Percentiles rank a stretch among this genome's conserved stretches.
Evolutionary conservation across 2,888 invertebrate genomes (phyloP).

Genomic region (Caenorhabditis sp.): DNA sequence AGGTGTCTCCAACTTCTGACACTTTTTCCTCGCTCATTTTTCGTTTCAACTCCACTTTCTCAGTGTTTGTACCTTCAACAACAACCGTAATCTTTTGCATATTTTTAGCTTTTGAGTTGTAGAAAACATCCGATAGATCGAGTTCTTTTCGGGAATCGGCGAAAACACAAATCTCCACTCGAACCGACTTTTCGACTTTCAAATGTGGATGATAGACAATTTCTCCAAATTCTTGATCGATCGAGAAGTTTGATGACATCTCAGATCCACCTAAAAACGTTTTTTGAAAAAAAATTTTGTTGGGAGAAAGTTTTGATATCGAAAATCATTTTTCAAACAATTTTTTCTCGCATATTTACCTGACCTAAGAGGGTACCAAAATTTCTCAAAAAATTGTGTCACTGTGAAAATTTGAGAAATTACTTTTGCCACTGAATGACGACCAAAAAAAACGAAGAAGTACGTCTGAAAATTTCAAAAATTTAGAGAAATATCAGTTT

Average conservation of each 20-base stretch:
- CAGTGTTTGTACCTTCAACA: constrained; percentile 3
- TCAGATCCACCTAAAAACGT: constrained; percentile 10
- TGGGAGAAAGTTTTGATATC: too few species aligned
- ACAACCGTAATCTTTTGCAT: constrained; percentile 19
- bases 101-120: constrained; percentile 17
- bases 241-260: constrained; percentile 14
- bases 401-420: too few species aligned
- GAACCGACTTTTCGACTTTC: background rate
- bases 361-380: too few species aligned
- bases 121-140: constrained; percentile 26
- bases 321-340: too few species aligned
- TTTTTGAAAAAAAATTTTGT: too few species aligned
- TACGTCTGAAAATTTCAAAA: too few species aligned
- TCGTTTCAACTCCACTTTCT: background rate
- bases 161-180: constrained; percentile 23
- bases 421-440: too few species aligned
- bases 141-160: constrained; percentile 12
- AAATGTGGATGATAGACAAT: constrained; percentile 22
- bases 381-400: too few species aligned
- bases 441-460: too few species aligned
- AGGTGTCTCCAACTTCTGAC: constrained; percentile 10
- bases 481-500: too few species aligned
- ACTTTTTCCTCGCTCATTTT: background rate
- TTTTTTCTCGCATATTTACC: too few species aligned
- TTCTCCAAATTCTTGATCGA: constrained; percentile 31